A percentile compares a stretch with the other conserved stretches of the same genome.
phyloP scores from a whole-genome alignment of 2,797 vertebrate species.

The Peromyscus aztecus region DNA sequence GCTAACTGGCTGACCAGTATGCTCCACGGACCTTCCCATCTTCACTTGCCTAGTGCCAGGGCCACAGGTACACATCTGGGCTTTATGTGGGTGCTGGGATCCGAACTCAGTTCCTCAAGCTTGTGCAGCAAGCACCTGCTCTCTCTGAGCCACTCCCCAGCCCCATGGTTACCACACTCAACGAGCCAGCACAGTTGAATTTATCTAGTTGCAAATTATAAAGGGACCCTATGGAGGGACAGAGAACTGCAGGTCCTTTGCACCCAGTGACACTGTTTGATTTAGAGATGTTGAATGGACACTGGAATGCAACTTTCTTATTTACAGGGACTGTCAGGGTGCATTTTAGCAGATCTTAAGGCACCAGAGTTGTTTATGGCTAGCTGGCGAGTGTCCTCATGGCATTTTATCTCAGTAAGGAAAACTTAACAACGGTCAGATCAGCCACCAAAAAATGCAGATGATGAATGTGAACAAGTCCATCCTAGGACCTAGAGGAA shows the following conservation, averaged over 20 bases:
- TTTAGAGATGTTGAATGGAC: conserved; percentile 44
- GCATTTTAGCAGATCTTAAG: conserved; percentile 43
- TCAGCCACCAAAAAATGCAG: conserved; percentile 41
- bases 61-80: not conserved
- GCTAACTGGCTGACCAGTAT: not conserved
- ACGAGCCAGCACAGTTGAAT: not conserved
- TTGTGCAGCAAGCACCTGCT: not conserved
- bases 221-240: not conserved
- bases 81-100: not conserved
- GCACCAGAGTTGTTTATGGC: conserved; percentile 60
- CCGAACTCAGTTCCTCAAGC: not conserved
- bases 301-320: conserved; percentile 49
- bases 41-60: not conserved
- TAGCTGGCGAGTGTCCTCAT: conserved; percentile 46
- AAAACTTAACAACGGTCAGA: conserved; percentile 50
- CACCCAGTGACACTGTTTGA: not conserved
- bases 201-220: not conserved
- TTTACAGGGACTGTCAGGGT: conserved; percentile 67
- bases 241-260: not conserved
- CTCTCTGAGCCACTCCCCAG: not conserved
- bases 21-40: not conserved
- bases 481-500: not conserved
- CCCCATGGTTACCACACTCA: not conserved
- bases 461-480: conserved; percentile 16
- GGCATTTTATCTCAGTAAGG: conserved; percentile 44